Percentiles rank a stretch among this genome's conserved stretches.
phyloP scores from a whole-genome alignment of 1,140 invertebrate genomes.

The Pomacea maculata region DNA sequence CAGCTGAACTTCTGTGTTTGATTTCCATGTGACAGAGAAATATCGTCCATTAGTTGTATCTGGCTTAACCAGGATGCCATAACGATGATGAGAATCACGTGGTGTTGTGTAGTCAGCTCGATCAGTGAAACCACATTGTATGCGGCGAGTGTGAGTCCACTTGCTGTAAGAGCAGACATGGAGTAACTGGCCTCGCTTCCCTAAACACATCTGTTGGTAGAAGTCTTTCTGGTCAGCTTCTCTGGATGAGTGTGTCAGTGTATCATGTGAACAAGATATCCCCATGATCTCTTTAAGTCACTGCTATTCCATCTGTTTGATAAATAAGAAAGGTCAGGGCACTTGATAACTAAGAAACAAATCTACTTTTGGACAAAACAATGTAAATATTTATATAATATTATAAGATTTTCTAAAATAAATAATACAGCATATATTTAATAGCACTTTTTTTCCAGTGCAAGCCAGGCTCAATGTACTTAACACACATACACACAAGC shows the following conservation, averaged over 20 bases:
- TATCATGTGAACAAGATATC: conserved; percentile 8
- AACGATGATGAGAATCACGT: conserved; percentile 38
- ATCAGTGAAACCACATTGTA: conserved; percentile 44
- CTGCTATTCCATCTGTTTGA: background rate
- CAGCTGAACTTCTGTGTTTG: conserved; percentile 35
- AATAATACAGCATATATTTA: too few species aligned
- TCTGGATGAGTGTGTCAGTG: background rate
- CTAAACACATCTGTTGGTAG: conserved; percentile 15
- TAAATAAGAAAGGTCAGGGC: too few species aligned
- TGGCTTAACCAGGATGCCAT: conserved; percentile 45
- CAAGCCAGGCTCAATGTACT: too few species aligned
- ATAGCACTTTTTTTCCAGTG: too few species aligned
- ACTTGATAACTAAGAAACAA: too few species aligned
- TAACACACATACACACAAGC: too few species aligned
- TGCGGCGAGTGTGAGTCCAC: conserved; percentile 41
- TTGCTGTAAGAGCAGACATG: conserved; percentile 42
- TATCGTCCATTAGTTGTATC: conserved; percentile 45
- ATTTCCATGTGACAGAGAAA: conserved; percentile 36
- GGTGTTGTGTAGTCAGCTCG: conserved; percentile 44
- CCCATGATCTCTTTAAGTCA: background rate
- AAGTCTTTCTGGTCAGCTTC: conserved; percentile 17
- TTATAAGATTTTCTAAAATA: too few species aligned
- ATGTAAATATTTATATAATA: too few species aligned
- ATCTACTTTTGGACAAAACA: too few species aligned
- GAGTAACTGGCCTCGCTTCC: conserved; percentile 26